phyloP scores from a whole-genome alignment of 2,888 invertebrate species.

The Ephialtes manifestator region DNA sequence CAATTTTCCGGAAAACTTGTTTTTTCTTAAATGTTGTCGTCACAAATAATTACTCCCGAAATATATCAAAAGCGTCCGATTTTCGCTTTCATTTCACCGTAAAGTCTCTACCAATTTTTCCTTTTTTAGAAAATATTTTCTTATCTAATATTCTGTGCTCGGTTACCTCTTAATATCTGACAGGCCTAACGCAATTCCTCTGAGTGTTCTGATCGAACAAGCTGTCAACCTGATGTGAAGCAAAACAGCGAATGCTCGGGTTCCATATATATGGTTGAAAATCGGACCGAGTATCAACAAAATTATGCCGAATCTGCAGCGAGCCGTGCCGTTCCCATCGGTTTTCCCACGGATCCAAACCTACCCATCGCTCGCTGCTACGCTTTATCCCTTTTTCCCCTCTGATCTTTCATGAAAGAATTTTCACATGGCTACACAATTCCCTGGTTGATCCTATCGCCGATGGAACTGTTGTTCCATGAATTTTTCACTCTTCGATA shows the following conservation, averaged over 20 bases:
- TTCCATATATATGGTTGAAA: not conserved
- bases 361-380: not conserved
- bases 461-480: slow-evolving; percentile 45
- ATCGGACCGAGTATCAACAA: slow-evolving; percentile 37
- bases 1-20: too few relatives aligned
- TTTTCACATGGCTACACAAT: slow-evolving; percentile 43
- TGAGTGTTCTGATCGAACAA: not conserved
- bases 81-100: too few relatives aligned
- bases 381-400: slow-evolving; percentile 13
- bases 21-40: too few relatives aligned
- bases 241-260: not conserved
- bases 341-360: slow-evolving; percentile 22
- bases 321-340: slow-evolving; percentile 25
- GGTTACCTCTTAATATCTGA: too few relatives aligned
- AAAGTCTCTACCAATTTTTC: too few relatives aligned
- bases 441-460: slow-evolving; percentile 27
- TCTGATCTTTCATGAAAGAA: slow-evolving; percentile 45
- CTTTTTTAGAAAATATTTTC: too few relatives aligned
- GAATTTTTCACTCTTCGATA: slow-evolving; percentile 49
- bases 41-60: too few relatives aligned
- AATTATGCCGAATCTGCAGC: slow-evolving; percentile 52
- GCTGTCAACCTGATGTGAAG: not conserved
- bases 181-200: too few relatives aligned
- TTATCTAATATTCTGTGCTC: too few relatives aligned
- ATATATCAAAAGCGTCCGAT: too few relatives aligned